A percentile compares a stretch with the other conserved stretches of the same genome.
Evolutionary conservation across 1,140 invertebrate genomes (phyloP).

Genomic region (Phortica variegata): DNA sequence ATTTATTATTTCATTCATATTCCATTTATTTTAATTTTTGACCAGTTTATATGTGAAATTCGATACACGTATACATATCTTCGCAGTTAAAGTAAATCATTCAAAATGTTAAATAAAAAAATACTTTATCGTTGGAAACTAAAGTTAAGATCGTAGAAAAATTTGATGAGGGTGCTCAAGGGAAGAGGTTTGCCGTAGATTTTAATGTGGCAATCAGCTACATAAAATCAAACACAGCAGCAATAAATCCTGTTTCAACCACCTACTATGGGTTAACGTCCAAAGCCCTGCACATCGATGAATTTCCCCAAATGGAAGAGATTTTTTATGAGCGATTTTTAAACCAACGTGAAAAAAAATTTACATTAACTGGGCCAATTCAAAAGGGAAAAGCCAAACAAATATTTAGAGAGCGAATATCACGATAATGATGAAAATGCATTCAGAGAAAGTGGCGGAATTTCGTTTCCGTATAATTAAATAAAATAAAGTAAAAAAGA

Average conservation of each 20-base stretch:
- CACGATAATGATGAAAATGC: conserved; percentile 1
- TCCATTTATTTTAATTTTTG: no score
- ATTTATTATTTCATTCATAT: no score
- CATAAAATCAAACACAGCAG: neutral
- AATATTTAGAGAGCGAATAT: neutral
- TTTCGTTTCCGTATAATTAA: no score
- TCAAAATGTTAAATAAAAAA: no score
- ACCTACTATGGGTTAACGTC: neutral
- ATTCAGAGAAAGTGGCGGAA: conserved; percentile 1
- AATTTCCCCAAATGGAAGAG: neutral
- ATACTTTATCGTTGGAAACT: neutral
- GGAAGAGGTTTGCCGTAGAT: neutral
- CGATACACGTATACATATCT: no score
- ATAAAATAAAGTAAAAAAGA: no score
- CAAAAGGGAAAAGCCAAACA: no score
- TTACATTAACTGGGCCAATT: neutral
- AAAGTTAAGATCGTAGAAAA: conserved; percentile 1
- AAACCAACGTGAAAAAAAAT: conserved; percentile 1
- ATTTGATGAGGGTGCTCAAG: neutral
- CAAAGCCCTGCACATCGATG: neutral
- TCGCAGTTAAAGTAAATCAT: no score
- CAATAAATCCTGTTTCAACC: neutral
- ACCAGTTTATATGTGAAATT: no score
- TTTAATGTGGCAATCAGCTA: conserved; percentile 5
- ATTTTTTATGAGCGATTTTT: conserved; percentile 3